Evolutionary conservation across 2,888 invertebrate genomes (phyloP), one percentile per base, ranked within the genome.

Genomic region (Amitus sp.): DNA sequence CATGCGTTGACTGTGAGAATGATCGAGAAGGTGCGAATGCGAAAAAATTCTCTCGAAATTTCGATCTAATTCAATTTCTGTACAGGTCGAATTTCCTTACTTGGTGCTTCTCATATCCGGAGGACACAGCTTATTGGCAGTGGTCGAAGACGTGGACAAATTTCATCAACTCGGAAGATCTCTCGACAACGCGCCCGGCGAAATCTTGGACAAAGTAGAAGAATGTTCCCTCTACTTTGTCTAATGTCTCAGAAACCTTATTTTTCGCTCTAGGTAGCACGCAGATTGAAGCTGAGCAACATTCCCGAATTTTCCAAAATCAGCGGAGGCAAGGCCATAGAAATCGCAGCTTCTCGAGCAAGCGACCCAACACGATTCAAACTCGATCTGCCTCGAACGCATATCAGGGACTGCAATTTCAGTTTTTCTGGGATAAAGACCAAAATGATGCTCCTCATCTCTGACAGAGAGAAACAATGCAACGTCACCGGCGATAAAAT

Each of bases 1-100:
- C 99, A 99, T 85, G 96, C 98, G 2, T 84, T 99, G 55, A 93
- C 93, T 12, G 90, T 89, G 17, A 87, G 97, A 77, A 90, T 97
- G 89, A 84, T 86, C 13, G 80, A 89, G 55, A 83, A 83, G 80
- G 87, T 87, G n/a, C n/a, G n/a, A n/a, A n/a, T n/a, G n/a, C n/a
- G n/a, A n/a, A n/a, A n/a, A n/a, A n/a, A n/a, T n/a, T n/a, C n/a
- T n/a, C n/a, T n/a, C n/a, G n/a, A n/a, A n/a, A n/a, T n/a, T n/a
- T n/a, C n/a, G n/a, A n/a, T n/a, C n/a, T 30, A 30, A 30, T 23
- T 30, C 10, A 10, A 30, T 30, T 30, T 30, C n/a, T 30, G 30
- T 30, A 2, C 23, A 87, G 67, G 83, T 95, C 47, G 84, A 89
- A 54, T 97, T 92, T 84, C 98, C 98, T 18, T 98, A 91, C 82